These are phyloP conservation scores for Pachyramphus minor DNA, from an alignment of 2,113 vertebrate genomes.

Conservation along the genomic window DNA sequence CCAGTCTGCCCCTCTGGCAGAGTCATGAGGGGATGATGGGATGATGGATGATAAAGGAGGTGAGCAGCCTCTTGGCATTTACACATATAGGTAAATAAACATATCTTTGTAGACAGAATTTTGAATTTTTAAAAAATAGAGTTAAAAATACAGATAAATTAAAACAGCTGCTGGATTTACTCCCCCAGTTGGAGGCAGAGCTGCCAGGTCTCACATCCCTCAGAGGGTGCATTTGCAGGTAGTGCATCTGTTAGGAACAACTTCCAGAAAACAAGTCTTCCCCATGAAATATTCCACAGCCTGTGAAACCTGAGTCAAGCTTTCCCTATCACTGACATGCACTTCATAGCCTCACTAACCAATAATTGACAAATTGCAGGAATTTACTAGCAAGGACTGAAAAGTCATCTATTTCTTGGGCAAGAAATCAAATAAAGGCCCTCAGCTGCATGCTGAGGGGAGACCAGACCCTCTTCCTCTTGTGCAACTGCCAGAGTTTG, in stretches of 20 bases:
- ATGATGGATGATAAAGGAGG: not conserved
- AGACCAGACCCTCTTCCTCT: not conserved
- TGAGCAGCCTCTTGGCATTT: not conserved
- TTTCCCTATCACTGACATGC: not conserved
- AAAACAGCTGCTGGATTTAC: not conserved
- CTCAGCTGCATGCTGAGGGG: not conserved
- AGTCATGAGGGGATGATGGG: fast-evolving
- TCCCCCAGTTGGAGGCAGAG: not conserved
- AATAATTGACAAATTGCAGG: not conserved
- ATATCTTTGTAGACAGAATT: not conserved
- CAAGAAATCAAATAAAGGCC: not conserved
- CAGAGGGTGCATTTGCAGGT: not conserved
- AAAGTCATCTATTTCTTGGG: not conserved
- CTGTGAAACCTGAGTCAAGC: not conserved
- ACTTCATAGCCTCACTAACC: not conserved
- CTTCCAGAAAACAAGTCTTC: not conserved
- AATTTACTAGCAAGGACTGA: not conserved
- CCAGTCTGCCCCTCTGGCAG: not conserved
- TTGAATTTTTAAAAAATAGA: not conserved
- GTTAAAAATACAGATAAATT: not conserved
- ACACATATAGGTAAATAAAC: not conserved
- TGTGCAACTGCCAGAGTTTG: not conserved
- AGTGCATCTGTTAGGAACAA: not conserved
- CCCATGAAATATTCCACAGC: not conserved
- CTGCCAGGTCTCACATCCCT: not conserved